These are phyloP conservation scores for Oryzias javanicus DNA, from an alignment of 2,113 vertebrate genomes.

Conservation along the genomic window DNA sequence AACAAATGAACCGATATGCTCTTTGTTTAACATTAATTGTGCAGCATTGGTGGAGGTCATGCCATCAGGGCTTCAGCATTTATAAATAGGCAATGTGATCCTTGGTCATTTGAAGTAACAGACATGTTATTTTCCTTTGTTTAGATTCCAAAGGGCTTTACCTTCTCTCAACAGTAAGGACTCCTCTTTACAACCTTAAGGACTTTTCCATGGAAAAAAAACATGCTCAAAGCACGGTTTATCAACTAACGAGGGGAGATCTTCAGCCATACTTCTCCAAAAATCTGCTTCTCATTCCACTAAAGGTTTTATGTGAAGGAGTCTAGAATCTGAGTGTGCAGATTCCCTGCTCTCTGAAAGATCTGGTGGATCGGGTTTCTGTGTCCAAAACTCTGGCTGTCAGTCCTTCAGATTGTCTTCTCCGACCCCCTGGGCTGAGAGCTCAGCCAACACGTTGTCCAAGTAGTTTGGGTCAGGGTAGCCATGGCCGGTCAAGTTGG, in stretches of 20 bases:
- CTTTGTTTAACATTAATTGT: conserved; percentile 38
- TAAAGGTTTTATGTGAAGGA: conserved; percentile 36
- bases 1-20: conserved; percentile 17
- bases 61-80: conserved; percentile 48
- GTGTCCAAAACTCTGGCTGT: conserved; percentile 41
- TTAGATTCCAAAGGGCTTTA: conserved; percentile 30
- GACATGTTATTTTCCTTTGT: conserved; percentile 18
- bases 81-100: conserved; percentile 28
- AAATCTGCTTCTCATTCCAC: conserved; percentile 32
- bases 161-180: conserved; percentile 17
- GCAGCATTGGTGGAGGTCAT: conserved; percentile 52
- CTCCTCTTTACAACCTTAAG: conserved; percentile 30
- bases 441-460: conserved; percentile 92
- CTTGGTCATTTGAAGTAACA: conserved; percentile 12
- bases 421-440: conserved; percentile 88
- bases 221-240: conserved; percentile 48
- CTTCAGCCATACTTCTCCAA: conserved; percentile 47
- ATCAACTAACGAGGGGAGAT: conserved; percentile 29
- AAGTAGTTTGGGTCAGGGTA: conserved; percentile 94
- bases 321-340: conserved; percentile 33
- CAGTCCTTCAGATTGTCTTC: conserved; percentile 89
- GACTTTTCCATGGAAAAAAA: conserved; percentile 36
- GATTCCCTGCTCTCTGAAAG: conserved; percentile 22
- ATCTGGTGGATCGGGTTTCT: conserved; percentile 23
- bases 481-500: conserved; percentile 95